phyloP scores from a whole-genome alignment of 1,140 invertebrate species.

The Ruditapes philippinarum region DNA sequence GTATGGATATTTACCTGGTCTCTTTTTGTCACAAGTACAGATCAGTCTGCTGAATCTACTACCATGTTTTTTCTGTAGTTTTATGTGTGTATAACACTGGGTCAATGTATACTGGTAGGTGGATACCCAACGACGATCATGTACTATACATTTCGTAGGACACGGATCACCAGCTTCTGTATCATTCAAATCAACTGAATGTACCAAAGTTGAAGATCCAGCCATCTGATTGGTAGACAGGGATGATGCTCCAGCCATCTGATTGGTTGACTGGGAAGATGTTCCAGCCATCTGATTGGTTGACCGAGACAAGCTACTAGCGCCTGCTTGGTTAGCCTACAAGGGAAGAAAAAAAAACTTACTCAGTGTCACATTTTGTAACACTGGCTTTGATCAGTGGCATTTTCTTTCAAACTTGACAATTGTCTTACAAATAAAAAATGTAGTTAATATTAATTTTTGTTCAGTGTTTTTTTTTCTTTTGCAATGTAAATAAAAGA shows the following conservation, averaged over 20 bases:
- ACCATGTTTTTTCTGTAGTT: background rate
- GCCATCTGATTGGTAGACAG: background rate
- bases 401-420: background rate
- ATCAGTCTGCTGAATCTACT: slow-evolving; percentile 34
- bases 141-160: slow-evolving; percentile 41
- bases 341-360: background rate
- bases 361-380: slow-evolving; percentile 31
- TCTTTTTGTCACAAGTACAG: slow-evolving; percentile 6
- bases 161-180: background rate
- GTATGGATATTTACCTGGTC: slow-evolving; percentile 19
- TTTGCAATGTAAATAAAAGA: too few species aligned
- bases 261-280: background rate
- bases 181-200: background rate
- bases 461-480: too few species aligned
- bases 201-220: background rate
- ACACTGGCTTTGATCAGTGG: slow-evolving; percentile 14
- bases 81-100: slow-evolving; percentile 27
- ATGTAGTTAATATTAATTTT: too few species aligned
- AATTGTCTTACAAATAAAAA: too few species aligned
- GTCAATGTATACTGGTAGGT: slow-evolving; percentile 49
- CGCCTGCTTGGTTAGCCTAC: background rate
- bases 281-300: slow-evolving; percentile 9
- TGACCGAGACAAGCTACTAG: background rate
- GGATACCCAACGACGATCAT: slow-evolving; percentile 40
- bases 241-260: background rate